Evolutionary conservation across 2,113 vertebrate genomes (phyloP).

Genomic region (Gymnorhina tibicen): DNA sequence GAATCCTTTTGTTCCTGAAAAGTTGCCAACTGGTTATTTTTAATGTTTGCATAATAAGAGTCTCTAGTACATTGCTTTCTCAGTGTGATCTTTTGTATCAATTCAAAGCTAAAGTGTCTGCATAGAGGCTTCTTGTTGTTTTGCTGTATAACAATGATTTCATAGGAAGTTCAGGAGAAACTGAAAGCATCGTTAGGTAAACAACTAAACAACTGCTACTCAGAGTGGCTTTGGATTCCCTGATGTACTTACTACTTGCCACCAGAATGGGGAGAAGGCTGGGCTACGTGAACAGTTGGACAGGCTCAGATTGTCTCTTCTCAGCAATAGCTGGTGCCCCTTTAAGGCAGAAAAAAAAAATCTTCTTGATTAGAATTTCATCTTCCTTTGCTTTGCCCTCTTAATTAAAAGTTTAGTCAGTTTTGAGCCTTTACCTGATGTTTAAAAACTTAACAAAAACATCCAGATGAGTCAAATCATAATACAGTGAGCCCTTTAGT

Average conservation of each 20-base stretch:
- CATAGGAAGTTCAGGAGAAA: slow-evolving; percentile 64
- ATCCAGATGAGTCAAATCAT: not conserved
- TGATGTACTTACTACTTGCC: slow-evolving; percentile 68
- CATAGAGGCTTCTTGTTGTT: slow-evolving; percentile 71
- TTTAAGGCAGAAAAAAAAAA: slow-evolving; percentile 60
- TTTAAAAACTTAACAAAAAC: not conserved
- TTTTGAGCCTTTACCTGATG: slow-evolving; percentile 36
- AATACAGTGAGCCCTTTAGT: slow-evolving; percentile 43
- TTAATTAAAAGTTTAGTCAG: not conserved
- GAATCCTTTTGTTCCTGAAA: slow-evolving; percentile 33
- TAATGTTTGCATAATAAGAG: slow-evolving; percentile 71
- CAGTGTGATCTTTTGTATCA: slow-evolving; percentile 55
- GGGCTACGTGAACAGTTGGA: not conserved
- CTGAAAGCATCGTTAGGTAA: slow-evolving; percentile 60
- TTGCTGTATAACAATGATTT: slow-evolving; percentile 58
- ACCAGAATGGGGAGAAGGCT: slow-evolving; percentile 47
- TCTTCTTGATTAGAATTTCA: not conserved
- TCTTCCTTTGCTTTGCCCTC: slow-evolving; percentile 17
- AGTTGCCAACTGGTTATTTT: not conserved
- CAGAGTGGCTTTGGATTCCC: slow-evolving; percentile 72
- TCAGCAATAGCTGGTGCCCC: slow-evolving; percentile 64
- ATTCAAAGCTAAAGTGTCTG: slow-evolving; percentile 75
- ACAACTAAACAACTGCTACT: slow-evolving; percentile 68
- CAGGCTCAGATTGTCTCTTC: slow-evolving; percentile 71
- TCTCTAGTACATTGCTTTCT: slow-evolving; percentile 55